phyloP scores from a whole-genome alignment of 2,797 vertebrate genomes.

The Syndactyla subalaris region DNA sequence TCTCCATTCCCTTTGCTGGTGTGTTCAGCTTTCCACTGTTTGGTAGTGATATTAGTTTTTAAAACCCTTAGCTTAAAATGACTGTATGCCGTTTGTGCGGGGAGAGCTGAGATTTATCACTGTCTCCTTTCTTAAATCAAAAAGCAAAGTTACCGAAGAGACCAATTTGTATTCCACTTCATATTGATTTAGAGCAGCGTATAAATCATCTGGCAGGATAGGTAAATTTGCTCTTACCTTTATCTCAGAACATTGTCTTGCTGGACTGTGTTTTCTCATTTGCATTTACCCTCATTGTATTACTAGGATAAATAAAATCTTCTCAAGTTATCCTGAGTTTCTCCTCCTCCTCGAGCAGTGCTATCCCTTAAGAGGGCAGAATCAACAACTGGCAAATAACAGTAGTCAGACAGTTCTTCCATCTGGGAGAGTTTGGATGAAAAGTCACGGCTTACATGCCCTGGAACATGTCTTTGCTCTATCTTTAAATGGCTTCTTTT shows the following conservation, averaged over 20 bases:
- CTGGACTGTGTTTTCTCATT: not conserved
- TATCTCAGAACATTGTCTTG: not conserved
- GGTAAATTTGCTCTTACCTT: not conserved
- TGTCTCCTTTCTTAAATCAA: not conserved
- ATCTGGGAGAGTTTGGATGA: not conserved
- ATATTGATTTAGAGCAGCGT: not conserved
- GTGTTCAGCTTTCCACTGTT: not conserved
- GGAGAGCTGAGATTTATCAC: not conserved
- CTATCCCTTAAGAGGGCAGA: not conserved
- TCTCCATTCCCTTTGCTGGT: not conserved
- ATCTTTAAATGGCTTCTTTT: not conserved
- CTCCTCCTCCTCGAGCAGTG: not conserved
- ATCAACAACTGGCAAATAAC: not conserved
- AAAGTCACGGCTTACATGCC: not conserved
- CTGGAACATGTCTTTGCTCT: not conserved
- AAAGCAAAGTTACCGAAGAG: not conserved
- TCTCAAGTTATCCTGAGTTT: not conserved
- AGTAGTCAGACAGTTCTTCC: not conserved
- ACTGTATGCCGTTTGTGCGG: fast-evolving
- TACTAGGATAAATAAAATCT: not conserved
- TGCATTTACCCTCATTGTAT: fast-evolving
- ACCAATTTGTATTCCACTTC: not conserved
- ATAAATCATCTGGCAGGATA: not conserved
- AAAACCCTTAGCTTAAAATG: not conserved
- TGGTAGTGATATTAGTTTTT: not conserved